Percentiles rank a stretch among this genome's conserved stretches.
Evolutionary conservation across 2,888 invertebrate genomes (phyloP).

Genomic region (Stramonita haemastoma): DNA sequence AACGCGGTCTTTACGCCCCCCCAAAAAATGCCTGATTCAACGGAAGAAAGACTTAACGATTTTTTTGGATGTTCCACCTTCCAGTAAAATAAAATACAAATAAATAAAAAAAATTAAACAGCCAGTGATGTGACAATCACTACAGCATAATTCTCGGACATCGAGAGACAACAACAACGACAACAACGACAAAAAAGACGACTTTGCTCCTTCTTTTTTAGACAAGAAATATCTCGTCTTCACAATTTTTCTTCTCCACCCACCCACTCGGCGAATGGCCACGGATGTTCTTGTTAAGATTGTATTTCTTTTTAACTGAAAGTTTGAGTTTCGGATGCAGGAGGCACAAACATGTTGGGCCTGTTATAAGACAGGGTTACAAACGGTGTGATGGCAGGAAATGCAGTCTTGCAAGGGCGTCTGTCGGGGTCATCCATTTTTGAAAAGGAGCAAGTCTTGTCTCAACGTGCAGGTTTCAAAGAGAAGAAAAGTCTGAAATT

Average conservation of each 20-base stretch:
- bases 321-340: slow-evolving; percentile 8
- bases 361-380: background rate
- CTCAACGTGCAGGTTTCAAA: background rate
- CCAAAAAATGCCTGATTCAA: background rate
- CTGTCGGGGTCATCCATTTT: too few species aligned
- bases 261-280: background rate
- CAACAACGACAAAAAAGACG: background rate
- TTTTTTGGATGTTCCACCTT: background rate
- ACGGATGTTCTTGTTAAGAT: background rate
- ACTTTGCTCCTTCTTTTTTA: background rate
- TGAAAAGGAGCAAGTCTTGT: background rate
- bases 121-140: background rate
- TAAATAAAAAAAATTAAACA: background rate
- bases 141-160: too few species aligned
- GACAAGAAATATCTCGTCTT: background rate
- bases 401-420: background rate
- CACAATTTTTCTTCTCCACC: background rate
- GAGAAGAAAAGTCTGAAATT: background rate
- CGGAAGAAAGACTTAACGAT: background rate
- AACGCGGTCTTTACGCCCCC: background rate
- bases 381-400: background rate
- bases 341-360: slow-evolving; percentile 8
- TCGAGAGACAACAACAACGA: background rate
- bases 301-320: background rate
- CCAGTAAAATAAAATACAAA: background rate